Evolutionary conservation across 2,797 vertebrate species (phyloP).

Genomic region (Sebastes hubbsi): DNA sequence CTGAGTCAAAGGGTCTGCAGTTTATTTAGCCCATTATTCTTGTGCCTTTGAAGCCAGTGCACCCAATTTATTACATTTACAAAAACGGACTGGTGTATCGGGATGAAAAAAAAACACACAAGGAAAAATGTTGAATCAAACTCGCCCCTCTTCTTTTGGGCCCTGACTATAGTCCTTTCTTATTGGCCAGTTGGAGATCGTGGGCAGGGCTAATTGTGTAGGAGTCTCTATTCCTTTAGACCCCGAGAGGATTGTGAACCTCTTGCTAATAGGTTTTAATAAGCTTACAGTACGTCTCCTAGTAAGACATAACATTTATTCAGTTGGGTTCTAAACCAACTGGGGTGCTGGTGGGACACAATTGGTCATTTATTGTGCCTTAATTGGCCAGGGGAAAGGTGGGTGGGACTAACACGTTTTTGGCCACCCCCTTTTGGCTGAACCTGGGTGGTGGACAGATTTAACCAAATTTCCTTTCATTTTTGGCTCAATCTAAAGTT

Average conservation of each 20-base stretch:
- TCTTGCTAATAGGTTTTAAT: conserved; percentile 3
- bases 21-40: conserved; percentile 16
- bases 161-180: not conserved
- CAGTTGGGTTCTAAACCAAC: not conserved
- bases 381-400: conserved; percentile 7
- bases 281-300: not conserved
- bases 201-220: not conserved
- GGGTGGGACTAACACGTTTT: not conserved
- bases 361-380: not conserved
- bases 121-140: conserved; percentile 6
- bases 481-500: not conserved
- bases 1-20: conserved; percentile 13
- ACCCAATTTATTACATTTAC: conserved; percentile 24
- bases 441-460: not conserved
- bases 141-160: not conserved
- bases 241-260: conserved; percentile 1
- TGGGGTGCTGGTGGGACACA: not conserved
- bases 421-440: not conserved
- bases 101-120: conserved; percentile 3
- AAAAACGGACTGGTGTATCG: conserved; percentile 5
- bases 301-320: not conserved
- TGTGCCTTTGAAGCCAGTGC: conserved; percentile 9
- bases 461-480: not conserved
- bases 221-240: conserved; percentile 18
- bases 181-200: not conserved